Base-by-base conservation (phyloP, 2,797 vertebrate species). In the Sebastes jordani region DNA sequence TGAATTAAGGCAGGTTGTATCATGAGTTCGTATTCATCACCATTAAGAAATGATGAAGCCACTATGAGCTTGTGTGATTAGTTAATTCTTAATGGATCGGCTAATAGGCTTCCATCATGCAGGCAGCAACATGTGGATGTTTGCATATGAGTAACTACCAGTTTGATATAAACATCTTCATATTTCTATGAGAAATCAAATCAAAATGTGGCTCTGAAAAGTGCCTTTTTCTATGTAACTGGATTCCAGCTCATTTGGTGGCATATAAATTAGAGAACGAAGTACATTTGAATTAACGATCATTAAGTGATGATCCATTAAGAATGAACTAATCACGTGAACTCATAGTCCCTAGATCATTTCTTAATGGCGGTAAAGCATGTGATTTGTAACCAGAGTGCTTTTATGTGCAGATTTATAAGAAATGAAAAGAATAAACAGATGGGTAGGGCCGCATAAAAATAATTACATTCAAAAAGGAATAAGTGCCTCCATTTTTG, bases 241-340 rank as follows among this genome's bases (percentile, higher is more conserved):
- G 27, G 54, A 49, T 52, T 32, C 3, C 70, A 66, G 54, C 42
- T 78, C 9, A 71, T 86, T 74, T 74, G 30, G 56, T 7, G 6
- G 29, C 32, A 20, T 25, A 82, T 72, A 54, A 84, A 77, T 83
- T 55, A 83, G 66, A 14, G 60, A 49, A 74, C 61, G 34, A 81
- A 61, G 32, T 32, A 63, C 49, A 59, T 78, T 61, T 77, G 30
- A 59, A 72, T 76, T 67, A 85, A 86, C 30, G 49, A 22, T 80
- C 29, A 67, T 81, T 74, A 85, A 73, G 65, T 22, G 38, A 81
- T 23, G 52, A 74, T 27, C 60, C 68, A 83, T 75, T 73, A 74
- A 60, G n/a, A 32, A 67, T 23, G n/a, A 74, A 61, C 63, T 82
- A 62, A 86, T 82, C 66, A 71, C 71, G 79, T 56, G 30, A 81